Evolutionary conservation across 2,113 vertebrate genomes (phyloP).

Genomic region (Lycocorax pyrrhopterus): DNA sequence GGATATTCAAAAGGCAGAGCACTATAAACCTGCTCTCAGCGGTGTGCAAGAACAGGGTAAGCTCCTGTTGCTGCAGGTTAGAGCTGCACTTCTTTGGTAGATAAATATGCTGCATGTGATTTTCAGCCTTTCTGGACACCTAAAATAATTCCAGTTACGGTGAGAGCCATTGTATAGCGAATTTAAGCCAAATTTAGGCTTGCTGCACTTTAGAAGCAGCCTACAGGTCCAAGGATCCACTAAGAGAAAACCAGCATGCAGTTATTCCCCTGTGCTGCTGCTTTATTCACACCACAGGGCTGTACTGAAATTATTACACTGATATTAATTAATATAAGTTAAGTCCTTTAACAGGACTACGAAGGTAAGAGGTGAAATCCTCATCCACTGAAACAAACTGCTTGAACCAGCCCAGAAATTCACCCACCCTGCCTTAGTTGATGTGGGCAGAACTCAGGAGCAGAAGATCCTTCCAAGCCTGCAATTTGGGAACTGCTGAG

Average conservation of each 20-base stretch:
- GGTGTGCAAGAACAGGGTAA: neutral
- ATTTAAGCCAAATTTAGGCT: neutral
- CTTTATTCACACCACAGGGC: neutral
- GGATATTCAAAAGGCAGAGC: neutral
- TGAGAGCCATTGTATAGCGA: neutral
- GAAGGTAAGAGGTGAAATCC: neutral
- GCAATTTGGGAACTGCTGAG: neutral
- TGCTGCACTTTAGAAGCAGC: neutral
- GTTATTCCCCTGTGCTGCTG: neutral
- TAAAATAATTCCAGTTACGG: neutral
- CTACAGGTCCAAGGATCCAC: neutral
- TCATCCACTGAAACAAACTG: neutral
- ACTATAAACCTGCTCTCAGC: neutral
- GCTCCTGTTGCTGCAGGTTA: neutral
- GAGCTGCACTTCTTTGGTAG: neutral
- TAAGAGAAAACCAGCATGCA: neutral
- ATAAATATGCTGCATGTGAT: neutral
- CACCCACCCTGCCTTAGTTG: rapidly evolving
- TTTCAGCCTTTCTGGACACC: neutral
- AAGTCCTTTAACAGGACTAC: neutral
- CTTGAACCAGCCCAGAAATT: neutral
- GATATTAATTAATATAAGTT: neutral
- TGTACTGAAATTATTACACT: neutral
- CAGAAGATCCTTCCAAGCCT: neutral
- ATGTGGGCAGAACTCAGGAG: neutral